Base-by-base conservation (phyloP, 2,797 vertebrate species). In the Pelodytes ibericus region DNA sequence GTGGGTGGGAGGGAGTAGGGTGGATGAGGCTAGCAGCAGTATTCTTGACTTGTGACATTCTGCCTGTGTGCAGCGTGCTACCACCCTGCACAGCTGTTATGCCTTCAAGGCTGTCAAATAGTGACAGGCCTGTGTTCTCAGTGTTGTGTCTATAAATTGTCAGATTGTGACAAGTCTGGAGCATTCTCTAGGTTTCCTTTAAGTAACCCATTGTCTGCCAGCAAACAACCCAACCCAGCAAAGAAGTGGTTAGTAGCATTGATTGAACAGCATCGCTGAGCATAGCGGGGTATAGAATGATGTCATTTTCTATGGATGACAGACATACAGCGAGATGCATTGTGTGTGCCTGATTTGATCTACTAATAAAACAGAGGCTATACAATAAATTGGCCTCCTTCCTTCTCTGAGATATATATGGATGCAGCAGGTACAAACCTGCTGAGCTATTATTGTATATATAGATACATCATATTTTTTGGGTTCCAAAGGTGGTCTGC, bases 101-200 rank as follows among this genome's bases (percentile, higher is more conserved):
- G 33, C 74, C 25, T 13, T 80, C 80, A 82, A 78, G n/a, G 82
- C 80, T 83, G 83, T 84, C 0, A 72, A 74, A 77, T 80, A 75
- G n/a, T 0, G 47, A 13, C 57, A 44, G 57, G 27, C n/a, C 33
- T 26, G 25, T 58, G 33, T 30, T 57, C 53, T 20, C 18, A 39
- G 22, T 78, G 64, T 71, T 71, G 69, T 71, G 75, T 66, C 69
- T 66, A n/a, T 49, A 61, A 13, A 27, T 59, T 78, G 65, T 69
- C 58, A 76, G 29, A 56, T 62, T 63, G 58, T 76, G 44, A 62
- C 58, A 51, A 30, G 39, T 36, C 61, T 31, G 18, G 15, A 60
- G 36, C 27, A 44, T 20, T 58, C 13, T 6, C 33, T 24, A 67
- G 63, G 51, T 67, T 74, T 31, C 63, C 33, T 33, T 18, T 30